Conservation (phyloP, 2,113 vertebrate genomes). For the Chlorocebus sabaeus region DNA sequence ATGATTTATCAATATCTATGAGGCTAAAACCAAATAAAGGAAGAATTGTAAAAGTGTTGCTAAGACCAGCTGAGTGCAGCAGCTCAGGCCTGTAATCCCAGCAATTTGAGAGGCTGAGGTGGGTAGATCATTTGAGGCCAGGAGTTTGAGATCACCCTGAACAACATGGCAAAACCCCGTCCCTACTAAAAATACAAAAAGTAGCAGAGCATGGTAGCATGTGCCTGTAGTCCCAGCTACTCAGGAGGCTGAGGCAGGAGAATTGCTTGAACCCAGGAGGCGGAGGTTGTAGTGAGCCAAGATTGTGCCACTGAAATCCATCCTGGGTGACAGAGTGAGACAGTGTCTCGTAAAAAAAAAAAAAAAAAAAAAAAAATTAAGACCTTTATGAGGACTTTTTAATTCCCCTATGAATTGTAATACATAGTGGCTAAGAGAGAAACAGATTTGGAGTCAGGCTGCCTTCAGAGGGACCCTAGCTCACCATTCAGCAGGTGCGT, state of each 20-base stretch:
- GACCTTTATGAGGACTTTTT: background rate
- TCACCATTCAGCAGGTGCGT: background rate
- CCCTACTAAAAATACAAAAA: background rate
- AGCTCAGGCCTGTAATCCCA: background rate
- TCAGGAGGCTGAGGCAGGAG: too few relatives aligned
- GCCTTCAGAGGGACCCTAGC: background rate
- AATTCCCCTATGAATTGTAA: background rate
- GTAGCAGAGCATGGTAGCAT: too few relatives aligned
- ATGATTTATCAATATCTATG: background rate
- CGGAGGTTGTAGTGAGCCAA: too few relatives aligned
- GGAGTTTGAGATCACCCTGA: background rate
- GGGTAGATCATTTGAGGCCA: background rate
- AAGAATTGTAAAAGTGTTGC: background rate
- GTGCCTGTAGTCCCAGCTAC: too few relatives aligned
- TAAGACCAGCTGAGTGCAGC: background rate
- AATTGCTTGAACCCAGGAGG: too few relatives aligned
- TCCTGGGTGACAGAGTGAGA: too few relatives aligned
- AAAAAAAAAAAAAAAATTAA: background rate
- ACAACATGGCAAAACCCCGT: background rate
- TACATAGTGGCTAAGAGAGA: background rate
- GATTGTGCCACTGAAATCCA: too few relatives aligned
- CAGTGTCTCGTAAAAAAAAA: background rate
- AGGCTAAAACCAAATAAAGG: conserved; percentile 6
- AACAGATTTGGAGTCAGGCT: background rate
- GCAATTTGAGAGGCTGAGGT: too few relatives aligned